Base-by-base conservation (phyloP, 2,888 invertebrate species). In the Leucania comma region DNA sequence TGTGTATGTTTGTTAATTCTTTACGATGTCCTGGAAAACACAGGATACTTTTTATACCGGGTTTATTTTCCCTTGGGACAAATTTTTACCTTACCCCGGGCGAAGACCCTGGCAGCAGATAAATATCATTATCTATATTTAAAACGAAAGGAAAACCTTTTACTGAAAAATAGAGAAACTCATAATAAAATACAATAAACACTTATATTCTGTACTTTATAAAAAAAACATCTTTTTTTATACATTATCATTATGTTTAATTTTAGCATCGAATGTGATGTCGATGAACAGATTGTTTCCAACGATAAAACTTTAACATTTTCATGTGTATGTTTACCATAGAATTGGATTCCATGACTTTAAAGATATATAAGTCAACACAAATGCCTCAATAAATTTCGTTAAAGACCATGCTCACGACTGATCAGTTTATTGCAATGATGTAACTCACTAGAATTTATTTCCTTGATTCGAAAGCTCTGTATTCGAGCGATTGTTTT, bases 381-480 rank as follows among this genome's bases (percentile, higher is more conserved):
- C 38, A 63, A 63, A 63, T 64, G 74, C 72, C 22, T 50, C 8
- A 3, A 63, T 75, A 63, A 77, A 63, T 71, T 77, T 48, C 0
- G 20, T 42, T 32, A 57, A 77, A 71, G 12, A 53, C 57, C 46
- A 48, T 22, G 24, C 20, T 62, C 24, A 62, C 5, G 38, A 75
- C 57, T 70, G 77, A 74, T 63, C 35, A 63, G 38, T 77, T 58
- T 63, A 38, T 72, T 38, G 32, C 75, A 53, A 42, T 29, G 70
- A 63, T 56, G 56, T 74, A 58, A 70, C 32, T 76, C 70, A 53
- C 29, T 20, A 46, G n/a, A 75, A 75, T 75, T 71, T 69, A 60
- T 68, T 63, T 74, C 42, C 54, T 42, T 63, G 48, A 80, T 80
- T 63, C 59, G 10, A 69, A 64, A 79, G 42, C 80, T 50, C 26